Evolutionary conservation across 2,113 vertebrate species (phyloP).

Genomic region (Phylloscopus trochilus): DNA sequence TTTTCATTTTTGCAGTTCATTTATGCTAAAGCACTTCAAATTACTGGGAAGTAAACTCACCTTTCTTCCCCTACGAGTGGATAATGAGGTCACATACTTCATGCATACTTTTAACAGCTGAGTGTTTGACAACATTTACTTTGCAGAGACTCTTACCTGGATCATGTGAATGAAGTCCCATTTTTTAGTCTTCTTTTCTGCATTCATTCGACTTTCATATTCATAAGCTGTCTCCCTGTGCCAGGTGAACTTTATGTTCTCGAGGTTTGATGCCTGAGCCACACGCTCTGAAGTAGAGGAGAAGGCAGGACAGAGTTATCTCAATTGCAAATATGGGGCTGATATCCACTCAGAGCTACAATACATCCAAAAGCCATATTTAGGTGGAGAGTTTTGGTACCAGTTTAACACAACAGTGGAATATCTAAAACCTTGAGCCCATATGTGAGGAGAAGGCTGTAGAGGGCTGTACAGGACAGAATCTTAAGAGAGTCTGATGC

Average conservation of each 20-base stretch:
- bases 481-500: background rate
- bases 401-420: background rate
- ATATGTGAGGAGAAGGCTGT: background rate
- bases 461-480: background rate
- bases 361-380: slow-evolving; percentile 31
- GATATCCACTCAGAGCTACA: slow-evolving; percentile 55
- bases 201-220: slow-evolving; percentile 82
- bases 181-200: slow-evolving; percentile 76
- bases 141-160: slow-evolving; percentile 79
- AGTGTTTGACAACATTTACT: background rate
- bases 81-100: slow-evolving; percentile 41
- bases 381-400: background rate
- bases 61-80: background rate
- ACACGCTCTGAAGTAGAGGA: slow-evolving; percentile 75
- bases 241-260: slow-evolving; percentile 85
- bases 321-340: slow-evolving; percentile 60
- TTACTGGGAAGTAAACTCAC: slow-evolving; percentile 37
- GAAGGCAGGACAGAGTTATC: slow-evolving; percentile 36
- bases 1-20: slow-evolving; percentile 41
- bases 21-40: slow-evolving; percentile 37
- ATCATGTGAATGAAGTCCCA: slow-evolving; percentile 96
- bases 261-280: slow-evolving; percentile 75
- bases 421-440: background rate
- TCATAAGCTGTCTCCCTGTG: slow-evolving; percentile 85
- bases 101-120: background rate